Percentiles rank a stretch among this genome's conserved stretches.
These are phyloP conservation scores for Tupaia chinensis DNA, from an alignment of 2,113 vertebrate genomes.

Conservation along the genomic window DNA sequence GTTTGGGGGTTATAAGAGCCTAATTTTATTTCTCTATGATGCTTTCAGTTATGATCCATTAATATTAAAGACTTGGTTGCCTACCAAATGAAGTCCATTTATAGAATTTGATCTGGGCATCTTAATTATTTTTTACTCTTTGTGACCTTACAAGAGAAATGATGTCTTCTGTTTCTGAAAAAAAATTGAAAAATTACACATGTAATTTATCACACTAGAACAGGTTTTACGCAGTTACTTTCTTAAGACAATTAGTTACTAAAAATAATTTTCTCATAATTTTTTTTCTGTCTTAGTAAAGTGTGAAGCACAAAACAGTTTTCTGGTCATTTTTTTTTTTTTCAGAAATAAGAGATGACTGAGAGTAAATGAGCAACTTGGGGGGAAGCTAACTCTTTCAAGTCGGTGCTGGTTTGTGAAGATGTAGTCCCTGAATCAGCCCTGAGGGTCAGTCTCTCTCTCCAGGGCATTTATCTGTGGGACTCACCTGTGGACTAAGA, in stretches of 20 bases:
- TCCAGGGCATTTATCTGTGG: not conserved
- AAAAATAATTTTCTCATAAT: not conserved
- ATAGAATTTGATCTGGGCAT: not conserved
- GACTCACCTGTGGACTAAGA: not conserved
- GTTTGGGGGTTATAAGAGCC: not conserved
- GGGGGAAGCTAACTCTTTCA: not conserved
- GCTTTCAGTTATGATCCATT: not conserved
- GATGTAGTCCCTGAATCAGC: not conserved
- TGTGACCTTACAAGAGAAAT: not conserved
- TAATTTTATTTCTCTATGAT: slow-evolving; percentile 1
- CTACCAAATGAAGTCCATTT: not conserved
- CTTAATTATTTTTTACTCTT: slow-evolving; percentile 26
- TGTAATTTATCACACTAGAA: slow-evolving; percentile 9
- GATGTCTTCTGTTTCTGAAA: not conserved
- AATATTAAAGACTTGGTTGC: not conserved
- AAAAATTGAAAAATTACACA: not conserved
- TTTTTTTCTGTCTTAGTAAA: not conserved
- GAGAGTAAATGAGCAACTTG: not conserved
- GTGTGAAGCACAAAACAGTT: not conserved
- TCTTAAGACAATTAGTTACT: slow-evolving; percentile 18
- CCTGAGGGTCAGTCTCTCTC: not conserved
- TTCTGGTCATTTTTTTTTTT: not conserved
- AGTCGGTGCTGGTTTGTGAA: not conserved
- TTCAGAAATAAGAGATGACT: not conserved
- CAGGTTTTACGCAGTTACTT: not conserved